Evolutionary conservation across 2,113 vertebrate species (phyloP).

Genomic region (Hippocampus barbouri): DNA sequence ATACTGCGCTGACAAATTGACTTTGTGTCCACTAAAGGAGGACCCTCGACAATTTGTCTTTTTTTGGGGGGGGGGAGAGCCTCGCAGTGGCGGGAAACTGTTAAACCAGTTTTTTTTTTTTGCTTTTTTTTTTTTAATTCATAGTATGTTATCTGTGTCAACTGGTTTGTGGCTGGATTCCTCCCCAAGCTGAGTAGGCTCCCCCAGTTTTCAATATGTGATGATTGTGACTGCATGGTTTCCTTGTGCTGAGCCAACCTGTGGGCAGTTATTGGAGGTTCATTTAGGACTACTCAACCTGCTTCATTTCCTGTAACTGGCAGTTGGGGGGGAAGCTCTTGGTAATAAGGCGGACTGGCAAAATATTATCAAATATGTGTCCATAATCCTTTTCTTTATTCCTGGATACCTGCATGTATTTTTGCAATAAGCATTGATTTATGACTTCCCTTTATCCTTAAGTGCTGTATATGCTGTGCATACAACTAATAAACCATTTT

Average conservation of each 20-base stretch:
- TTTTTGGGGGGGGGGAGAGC: too few relatives aligned
- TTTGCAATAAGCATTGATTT: slow-evolving; percentile 24
- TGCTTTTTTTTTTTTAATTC: slow-evolving; percentile 22
- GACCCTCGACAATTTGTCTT: slow-evolving; percentile 8
- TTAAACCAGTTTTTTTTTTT: slow-evolving; percentile 8
- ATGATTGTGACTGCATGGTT: slow-evolving; percentile 26
- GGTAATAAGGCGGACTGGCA: background rate
- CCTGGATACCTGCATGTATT: slow-evolving; percentile 11
- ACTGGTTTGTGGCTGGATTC: slow-evolving; percentile 49
- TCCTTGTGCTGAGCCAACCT: slow-evolving; percentile 16
- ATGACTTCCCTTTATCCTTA: slow-evolving; percentile 8
- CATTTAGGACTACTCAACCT: background rate
- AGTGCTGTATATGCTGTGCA: slow-evolving; percentile 3
- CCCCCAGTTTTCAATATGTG: slow-evolving; percentile 28
- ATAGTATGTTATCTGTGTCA: slow-evolving; percentile 19
- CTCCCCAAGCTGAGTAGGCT: slow-evolving; percentile 43
- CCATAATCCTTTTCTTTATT: background rate
- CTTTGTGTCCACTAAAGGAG: slow-evolving; percentile 26
- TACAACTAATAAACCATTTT: slow-evolving; percentile 10
- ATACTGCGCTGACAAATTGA: slow-evolving; percentile 13
- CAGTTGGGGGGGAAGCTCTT: background rate
- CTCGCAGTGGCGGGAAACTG: too few relatives aligned
- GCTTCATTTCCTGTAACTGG: background rate
- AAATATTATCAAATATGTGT: background rate
- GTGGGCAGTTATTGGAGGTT: slow-evolving; percentile 10